phyloP scores from a whole-genome alignment of 1,140 invertebrate species.

The Chironomus striatipennis region DNA sequence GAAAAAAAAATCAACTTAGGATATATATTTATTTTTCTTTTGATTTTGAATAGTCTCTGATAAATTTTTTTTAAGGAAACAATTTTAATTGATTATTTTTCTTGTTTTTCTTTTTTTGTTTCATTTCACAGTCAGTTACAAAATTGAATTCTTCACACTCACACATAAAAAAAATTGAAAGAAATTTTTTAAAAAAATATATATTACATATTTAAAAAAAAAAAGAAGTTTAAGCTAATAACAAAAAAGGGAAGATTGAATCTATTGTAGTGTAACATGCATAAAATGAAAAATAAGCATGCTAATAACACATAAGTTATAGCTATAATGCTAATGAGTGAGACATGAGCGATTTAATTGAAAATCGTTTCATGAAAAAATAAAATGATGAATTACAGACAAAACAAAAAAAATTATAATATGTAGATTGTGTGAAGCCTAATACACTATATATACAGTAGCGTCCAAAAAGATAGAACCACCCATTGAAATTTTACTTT shows the following conservation, averaged over 20 bases:
- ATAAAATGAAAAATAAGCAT: not conserved
- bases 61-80: slow-evolving; percentile 6
- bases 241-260: not conserved
- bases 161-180: slow-evolving; percentile 14
- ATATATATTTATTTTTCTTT: slow-evolving; percentile 23
- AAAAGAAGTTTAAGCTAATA: slow-evolving; percentile 2
- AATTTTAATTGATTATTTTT: slow-evolving; percentile 21
- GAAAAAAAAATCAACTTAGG: too few relatives aligned
- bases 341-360: slow-evolving; percentile 17
- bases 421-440: slow-evolving; percentile 12
- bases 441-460: not conserved
- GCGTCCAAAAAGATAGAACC: too few relatives aligned
- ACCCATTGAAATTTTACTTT: too few relatives aligned
- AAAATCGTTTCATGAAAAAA: not conserved
- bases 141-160: slow-evolving; percentile 22
- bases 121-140: slow-evolving; percentile 21
- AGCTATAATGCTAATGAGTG: slow-evolving; percentile 17
- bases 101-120: slow-evolving; percentile 15
- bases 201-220: slow-evolving; percentile 5
- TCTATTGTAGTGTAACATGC: not conserved
- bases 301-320: slow-evolving; percentile 2
- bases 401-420: not conserved
- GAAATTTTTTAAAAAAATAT: not conserved
- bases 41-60: slow-evolving; percentile 8
- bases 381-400: too few relatives aligned